Evolutionary conservation across 2,113 vertebrate genomes (phyloP).

Genomic region (Copsychus sechellarum): DNA sequence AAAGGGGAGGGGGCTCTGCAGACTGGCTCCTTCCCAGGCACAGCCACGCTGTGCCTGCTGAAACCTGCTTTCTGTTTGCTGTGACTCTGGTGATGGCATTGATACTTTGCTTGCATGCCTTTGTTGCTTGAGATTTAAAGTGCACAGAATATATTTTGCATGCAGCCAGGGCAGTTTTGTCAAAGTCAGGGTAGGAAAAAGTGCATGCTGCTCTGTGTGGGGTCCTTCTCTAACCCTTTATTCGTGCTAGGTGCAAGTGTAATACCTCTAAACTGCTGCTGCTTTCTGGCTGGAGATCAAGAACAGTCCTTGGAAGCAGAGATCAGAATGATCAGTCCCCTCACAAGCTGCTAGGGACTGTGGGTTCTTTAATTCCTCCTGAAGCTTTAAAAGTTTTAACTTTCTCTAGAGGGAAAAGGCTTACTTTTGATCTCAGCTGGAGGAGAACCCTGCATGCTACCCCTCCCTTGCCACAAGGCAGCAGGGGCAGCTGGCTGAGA

Average conservation of each 20-base stretch:
- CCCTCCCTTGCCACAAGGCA: background rate
- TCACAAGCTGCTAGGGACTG: background rate
- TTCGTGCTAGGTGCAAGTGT: background rate
- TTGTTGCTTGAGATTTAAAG: conserved; percentile 49
- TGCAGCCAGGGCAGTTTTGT: conserved; percentile 4
- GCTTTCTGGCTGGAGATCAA: conserved; percentile 25
- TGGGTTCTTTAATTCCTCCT: background rate
- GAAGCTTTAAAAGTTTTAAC: background rate
- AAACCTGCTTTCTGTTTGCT: conserved; percentile 64
- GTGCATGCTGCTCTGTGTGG: conserved; percentile 70
- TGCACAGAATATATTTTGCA: conserved; percentile 39
- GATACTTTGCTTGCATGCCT: conserved; percentile 62
- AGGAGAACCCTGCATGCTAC: background rate
- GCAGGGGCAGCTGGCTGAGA: background rate
- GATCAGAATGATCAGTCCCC: background rate
- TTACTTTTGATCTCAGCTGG: background rate
- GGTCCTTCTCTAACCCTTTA: conserved; percentile 21
- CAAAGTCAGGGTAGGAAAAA: background rate
- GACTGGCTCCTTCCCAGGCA: conserved; percentile 70
- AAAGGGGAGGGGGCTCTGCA: conserved; percentile 63
- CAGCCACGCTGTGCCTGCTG: conserved; percentile 48
- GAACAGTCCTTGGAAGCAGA: background rate
- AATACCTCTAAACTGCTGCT: background rate
- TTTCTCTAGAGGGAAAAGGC: background rate
- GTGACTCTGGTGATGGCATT: conserved; percentile 62